Conservation (phyloP, 2,113 vertebrate species). For the Seriola rivoliana region DNA sequence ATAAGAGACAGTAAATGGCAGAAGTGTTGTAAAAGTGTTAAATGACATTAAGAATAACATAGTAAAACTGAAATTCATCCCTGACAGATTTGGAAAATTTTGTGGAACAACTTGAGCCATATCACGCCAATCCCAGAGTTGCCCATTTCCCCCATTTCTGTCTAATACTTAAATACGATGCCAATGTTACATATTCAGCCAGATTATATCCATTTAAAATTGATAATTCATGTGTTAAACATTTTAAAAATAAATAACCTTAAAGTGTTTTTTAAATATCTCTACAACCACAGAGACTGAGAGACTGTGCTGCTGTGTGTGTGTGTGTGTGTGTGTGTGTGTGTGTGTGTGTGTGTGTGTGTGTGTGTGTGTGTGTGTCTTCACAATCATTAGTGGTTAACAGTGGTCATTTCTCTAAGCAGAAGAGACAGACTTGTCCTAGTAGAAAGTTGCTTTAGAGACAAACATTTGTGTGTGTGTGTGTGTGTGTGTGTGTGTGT, state of each 20-base stretch:
- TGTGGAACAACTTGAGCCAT: constrained; percentile 24
- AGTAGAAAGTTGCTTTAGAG: constrained; percentile 56
- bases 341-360: neutral
- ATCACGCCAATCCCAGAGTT: constrained; percentile 18
- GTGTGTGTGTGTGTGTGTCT: constrained; percentile 7
- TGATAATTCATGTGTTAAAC: constrained; percentile 67
- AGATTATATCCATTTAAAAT: constrained; percentile 61
- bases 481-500: constrained; percentile 25
- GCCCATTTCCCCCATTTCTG: constrained; percentile 27
- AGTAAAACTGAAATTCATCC: neutral
- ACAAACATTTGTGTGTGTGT: constrained; percentile 43
- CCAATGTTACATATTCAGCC: constrained; percentile 55
- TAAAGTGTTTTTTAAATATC: constrained; percentile 63
- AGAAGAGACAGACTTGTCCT: constrained; percentile 53
- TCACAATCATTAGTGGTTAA: constrained; percentile 58
- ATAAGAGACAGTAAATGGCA: neutral
- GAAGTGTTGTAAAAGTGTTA: neutral
- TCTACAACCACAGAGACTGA: constrained; percentile 44
- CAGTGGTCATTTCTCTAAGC: constrained; percentile 45
- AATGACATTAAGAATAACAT: neutral
- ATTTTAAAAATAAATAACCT: constrained; percentile 68
- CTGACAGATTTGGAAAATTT: neutral
- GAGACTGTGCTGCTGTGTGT: neutral
- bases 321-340: neutral
- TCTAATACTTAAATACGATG: constrained; percentile 44